Base-by-base conservation (phyloP, 2,888 invertebrate genomes). In the Trisateles emortualis region DNA sequence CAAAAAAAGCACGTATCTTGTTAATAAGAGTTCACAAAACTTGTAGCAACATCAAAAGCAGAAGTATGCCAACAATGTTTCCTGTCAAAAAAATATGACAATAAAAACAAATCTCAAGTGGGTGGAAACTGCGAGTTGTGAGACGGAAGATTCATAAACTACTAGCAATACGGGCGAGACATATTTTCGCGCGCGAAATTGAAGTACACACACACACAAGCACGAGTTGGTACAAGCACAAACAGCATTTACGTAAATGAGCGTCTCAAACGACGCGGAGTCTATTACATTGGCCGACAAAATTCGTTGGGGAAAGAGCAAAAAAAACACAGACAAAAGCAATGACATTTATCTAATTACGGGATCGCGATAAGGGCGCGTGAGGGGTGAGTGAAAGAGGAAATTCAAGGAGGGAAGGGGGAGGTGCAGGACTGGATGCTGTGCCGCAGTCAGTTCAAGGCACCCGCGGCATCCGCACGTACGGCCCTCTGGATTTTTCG, bases 291-390 rank as follows among this genome's bases (percentile, higher is more conserved):
- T 57, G 76, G 70, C 76, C 71, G 74, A 72, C 74, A 64, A 80
- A 84, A 80, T 79, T 81, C 75, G 75, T 71, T 57, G 67, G 58
- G 64, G 69, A 78, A 84, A 81, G 78, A 83, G 64, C 68, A 71
- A 71, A 71, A 69, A n/a, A 71, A 70, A 73, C 74, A 80, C 78
- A 87, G 85, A 88, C 87, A 86, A 87, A 86, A 89, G 84, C 85
- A 85, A 87, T 90, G 90, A 90, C 90, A 91, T 90, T 91, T 88
- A 90, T 92, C 91, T 92, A 91, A 92, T 92, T 92, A 92, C 83
- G 86, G 84, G 77, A 87, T 87, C 87, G 88, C 85, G 91, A 90
- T 90, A 88, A 86, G 83, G 81, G 81, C 69, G 76, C 64, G 68
- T 53, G 72, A 71, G 81, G 79, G 79, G 72, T 63, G 65, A 67